phyloP scores from a whole-genome alignment of 2,113 vertebrate genomes.

The Seriola dumerili region DNA sequence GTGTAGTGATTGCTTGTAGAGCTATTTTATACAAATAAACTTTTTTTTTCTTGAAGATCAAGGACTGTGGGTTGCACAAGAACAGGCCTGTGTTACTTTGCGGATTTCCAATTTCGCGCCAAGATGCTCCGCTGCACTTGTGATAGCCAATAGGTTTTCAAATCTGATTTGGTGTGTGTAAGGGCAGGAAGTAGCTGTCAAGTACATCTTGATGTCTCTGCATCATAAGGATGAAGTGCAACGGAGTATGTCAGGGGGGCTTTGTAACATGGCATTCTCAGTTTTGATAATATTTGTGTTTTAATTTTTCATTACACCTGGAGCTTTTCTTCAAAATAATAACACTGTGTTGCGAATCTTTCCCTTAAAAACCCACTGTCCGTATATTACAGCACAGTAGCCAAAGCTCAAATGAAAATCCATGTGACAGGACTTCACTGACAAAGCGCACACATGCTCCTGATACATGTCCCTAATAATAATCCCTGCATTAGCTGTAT shows the following conservation, averaged over 20 bases:
- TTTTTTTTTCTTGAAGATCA: conserved; percentile 82
- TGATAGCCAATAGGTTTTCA: conserved; percentile 64
- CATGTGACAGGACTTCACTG: conserved; percentile 41
- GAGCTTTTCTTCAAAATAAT: not conserved
- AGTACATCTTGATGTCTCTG: conserved; percentile 44
- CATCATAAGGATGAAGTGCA: not conserved
- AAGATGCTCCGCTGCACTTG: conserved; percentile 64
- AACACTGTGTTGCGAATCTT: not conserved
- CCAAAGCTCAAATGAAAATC: conserved; percentile 21
- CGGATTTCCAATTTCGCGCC: conserved; percentile 69
- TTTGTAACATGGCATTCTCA: no score
- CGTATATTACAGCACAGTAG: conserved; percentile 32
- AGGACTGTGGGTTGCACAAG: conserved; percentile 60
- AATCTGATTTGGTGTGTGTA: conserved; percentile 54
- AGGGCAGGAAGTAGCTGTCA: conserved; percentile 44
- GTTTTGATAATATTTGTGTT: no score
- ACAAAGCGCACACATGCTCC: conserved; percentile 45
- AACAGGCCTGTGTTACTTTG: conserved; percentile 43
- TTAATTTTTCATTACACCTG: not conserved
- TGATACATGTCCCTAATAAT: conserved; percentile 67
- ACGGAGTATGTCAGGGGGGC: no score
- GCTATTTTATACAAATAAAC: conserved; percentile 88
- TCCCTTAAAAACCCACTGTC: not conserved
- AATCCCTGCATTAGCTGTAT: conserved; percentile 62
- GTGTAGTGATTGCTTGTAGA: conserved; percentile 87